Conservation (phyloP, 2,888 invertebrate genomes). For the Phyllotreta striolata region DNA sequence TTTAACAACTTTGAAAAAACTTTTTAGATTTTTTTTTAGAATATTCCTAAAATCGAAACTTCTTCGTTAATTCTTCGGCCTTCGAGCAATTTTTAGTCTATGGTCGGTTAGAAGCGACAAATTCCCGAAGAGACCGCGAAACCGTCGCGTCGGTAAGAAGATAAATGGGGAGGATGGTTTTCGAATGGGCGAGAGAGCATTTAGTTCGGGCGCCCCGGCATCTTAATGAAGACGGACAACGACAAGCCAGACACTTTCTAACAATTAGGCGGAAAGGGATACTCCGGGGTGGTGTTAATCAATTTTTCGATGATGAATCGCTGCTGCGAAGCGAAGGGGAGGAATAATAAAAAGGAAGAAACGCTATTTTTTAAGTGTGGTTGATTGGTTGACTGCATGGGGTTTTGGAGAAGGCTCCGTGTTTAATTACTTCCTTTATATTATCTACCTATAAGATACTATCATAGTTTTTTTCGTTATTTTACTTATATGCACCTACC, state of each 20-base stretch:
- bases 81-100: too few species aligned
- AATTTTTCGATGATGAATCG: slow-evolving; percentile 31
- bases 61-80: too few species aligned
- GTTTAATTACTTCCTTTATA: too few species aligned
- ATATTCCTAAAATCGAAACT: too few species aligned
- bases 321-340: slow-evolving; percentile 8
- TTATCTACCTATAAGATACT: too few species aligned
- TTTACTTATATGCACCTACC: too few species aligned
- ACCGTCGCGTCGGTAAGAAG: slow-evolving; percentile 8
- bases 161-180: slow-evolving; percentile 22
- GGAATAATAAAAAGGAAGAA: not conserved
- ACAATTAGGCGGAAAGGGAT: slow-evolving; percentile 35
- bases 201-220: slow-evolving; percentile 17
- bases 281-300: slow-evolving; percentile 27
- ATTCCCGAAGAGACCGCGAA: slow-evolving; percentile 3
- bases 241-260: slow-evolving; percentile 37
- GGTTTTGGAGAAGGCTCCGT: not conserved
- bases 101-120: not conserved
- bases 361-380: not conserved
- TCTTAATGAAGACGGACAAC: slow-evolving; percentile 37
- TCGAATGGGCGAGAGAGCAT: slow-evolving; percentile 12
- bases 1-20: too few species aligned
- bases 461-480: too few species aligned
- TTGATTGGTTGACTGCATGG: not conserved
- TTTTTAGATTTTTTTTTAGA: too few species aligned